These are phyloP conservation scores for Ctenoplectra terminalis DNA, from an alignment of 1,140 invertebrate species.

Conservation along the genomic window DNA sequence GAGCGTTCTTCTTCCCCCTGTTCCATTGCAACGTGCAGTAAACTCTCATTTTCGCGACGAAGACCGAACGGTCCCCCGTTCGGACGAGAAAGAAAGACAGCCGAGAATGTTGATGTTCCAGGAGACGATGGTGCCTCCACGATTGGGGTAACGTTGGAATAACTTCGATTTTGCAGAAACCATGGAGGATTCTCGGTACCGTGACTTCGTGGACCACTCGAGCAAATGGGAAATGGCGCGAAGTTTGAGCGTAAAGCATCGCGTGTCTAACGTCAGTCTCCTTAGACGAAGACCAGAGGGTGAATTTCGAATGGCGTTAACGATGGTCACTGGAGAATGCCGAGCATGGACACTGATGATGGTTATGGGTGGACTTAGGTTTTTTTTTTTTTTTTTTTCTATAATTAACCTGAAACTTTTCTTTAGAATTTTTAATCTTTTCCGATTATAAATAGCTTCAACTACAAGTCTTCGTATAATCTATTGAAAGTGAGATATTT, in stretches of 20 bases:
- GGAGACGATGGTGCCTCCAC: background rate
- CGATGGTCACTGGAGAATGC: background rate
- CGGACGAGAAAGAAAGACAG: background rate
- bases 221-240: no score
- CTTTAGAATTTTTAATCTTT: no score
- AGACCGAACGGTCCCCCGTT: slow-evolving; percentile 40
- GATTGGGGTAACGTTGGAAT: background rate
- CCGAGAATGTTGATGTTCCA: background rate
- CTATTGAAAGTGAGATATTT: no score
- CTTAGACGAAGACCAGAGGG: no score
- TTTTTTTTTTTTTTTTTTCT: no score
- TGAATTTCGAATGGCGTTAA: background rate
- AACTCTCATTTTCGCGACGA: slow-evolving; percentile 80
- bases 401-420: no score
- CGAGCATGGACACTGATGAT: background rate
- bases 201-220: background rate
- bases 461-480: no score
- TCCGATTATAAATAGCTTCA: no score
- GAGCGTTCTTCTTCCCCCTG: slow-evolving; percentile 68
- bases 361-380: background rate
- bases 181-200: background rate
- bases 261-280: slow-evolving; percentile 24
- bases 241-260: background rate
- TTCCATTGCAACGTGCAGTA: slow-evolving; percentile 73
- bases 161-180: background rate